Base-by-base conservation (phyloP, 2,888 invertebrate genomes). In the Acanthopleura granulata region DNA sequence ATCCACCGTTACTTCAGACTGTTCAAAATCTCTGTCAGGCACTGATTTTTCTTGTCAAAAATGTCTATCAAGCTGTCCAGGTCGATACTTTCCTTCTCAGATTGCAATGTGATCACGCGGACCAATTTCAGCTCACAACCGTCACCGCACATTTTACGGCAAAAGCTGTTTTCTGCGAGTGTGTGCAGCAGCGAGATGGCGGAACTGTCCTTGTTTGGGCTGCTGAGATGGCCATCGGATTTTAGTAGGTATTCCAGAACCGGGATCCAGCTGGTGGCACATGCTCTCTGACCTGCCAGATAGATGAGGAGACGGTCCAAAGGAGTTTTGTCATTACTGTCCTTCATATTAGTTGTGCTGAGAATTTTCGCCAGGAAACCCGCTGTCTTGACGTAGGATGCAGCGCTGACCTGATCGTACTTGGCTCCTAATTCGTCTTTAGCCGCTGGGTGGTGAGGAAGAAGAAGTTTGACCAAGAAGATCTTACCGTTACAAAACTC, bases 381-480 rank as follows among this genome's bases (percentile, higher is more conserved):
- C 29, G 66, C 66, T 6, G 66, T 66, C 66, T 66, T 66, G 29
- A 66, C 22, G 14, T 66, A 66, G 29, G 66, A 1, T 25, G 66
- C 18, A 6, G 66, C 22, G 29, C 66, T 66, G 22, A 66, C 29
- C 25, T 66, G 66, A 27, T 66, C 66, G 66, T 66, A 66, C 16
- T 14, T 22, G 1, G 66, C 12, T 6, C 66, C 66, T 6, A 66
- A 27, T 6, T 22, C 66, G 22, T 27, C 27, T 22, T 25, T 22
- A 22, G 66, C 66, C 16, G 27, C 66, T 27, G 66, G 66, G 25
- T 66, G 66, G 29, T 66, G 66, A 15, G 66, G 66, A 18, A 66
- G 29, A 22, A 66, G 16, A 6, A 66, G 29, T 66, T 66, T 66
- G 22, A 66, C 29, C 1, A 66, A 14, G 66, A 66, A 66, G 29